Percentiles rank a stretch among this genome's conserved stretches.
Evolutionary conservation across 1,140 invertebrate genomes (phyloP).

Genomic region (Drosophila tsacasi): DNA sequence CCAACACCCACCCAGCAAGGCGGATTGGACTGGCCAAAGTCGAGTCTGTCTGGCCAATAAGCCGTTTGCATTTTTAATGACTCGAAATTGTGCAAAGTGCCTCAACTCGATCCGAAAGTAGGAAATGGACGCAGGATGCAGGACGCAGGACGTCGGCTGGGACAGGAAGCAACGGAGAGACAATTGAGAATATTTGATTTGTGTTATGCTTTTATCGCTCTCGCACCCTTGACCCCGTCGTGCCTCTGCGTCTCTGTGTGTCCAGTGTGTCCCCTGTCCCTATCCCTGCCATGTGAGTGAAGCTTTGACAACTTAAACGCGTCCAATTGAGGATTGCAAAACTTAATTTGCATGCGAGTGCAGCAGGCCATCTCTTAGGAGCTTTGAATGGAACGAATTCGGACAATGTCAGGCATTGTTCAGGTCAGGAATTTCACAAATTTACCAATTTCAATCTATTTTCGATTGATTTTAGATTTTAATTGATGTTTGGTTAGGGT

Average conservation of each 20-base stretch:
- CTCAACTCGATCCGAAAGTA: conserved; percentile 26
- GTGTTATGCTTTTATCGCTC: conserved; percentile 49
- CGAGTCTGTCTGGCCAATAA: conserved; percentile 53
- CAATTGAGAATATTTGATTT: conserved; percentile 51
- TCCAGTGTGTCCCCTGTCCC: neutral
- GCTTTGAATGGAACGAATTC: conserved; percentile 12
- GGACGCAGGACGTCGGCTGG: neutral
- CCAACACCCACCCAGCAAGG: too few relatives aligned
- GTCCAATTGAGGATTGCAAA: conserved; percentile 40
- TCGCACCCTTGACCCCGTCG: conserved; percentile 31
- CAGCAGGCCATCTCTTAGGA: neutral
- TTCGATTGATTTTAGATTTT: neutral
- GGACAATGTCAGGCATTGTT: conserved; percentile 3
- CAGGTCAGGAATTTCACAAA: neutral
- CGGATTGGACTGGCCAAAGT: conserved; percentile 19
- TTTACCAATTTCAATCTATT: conserved; percentile 9
- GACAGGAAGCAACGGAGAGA: conserved; percentile 15
- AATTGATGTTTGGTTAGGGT: neutral
- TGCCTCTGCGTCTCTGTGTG: neutral
- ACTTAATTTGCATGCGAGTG: conserved; percentile 35
- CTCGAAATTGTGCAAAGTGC: conserved; percentile 64
- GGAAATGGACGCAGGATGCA: neutral
- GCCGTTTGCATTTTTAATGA: conserved; percentile 72
- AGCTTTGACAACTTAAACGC: conserved; percentile 46
- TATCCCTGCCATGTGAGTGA: conserved; percentile 18